phyloP scores from a whole-genome alignment of 2,797 vertebrate species.

The Craterocephalus amniculus region DNA sequence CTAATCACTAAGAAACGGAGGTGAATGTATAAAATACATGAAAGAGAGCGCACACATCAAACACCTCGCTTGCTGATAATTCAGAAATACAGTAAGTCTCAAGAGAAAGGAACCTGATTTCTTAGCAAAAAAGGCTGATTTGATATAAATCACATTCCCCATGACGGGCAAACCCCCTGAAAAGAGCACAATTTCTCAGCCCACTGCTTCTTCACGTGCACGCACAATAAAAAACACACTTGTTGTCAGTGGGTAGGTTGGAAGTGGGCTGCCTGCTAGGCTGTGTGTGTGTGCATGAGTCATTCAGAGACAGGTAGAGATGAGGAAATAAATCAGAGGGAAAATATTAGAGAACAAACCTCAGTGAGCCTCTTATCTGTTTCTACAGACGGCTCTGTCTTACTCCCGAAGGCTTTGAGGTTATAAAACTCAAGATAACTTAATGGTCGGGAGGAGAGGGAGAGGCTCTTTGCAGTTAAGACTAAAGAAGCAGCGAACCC shows the following conservation, averaged over 20 bases:
- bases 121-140: slow-evolving; percentile 60
- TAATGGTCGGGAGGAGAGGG: not conserved
- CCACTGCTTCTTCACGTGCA: slow-evolving; percentile 49
- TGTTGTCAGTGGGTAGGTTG: slow-evolving; percentile 32
- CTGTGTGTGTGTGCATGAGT: not conserved
- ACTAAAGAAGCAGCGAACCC: not conserved
- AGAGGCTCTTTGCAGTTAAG: not conserved
- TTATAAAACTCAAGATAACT: slow-evolving; percentile 16
- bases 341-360: slow-evolving; percentile 25
- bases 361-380: slow-evolving; percentile 9
- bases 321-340: slow-evolving; percentile 23
- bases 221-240: slow-evolving; percentile 31
- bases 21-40: slow-evolving; percentile 36
- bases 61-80: slow-evolving; percentile 61
- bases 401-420: not conserved
- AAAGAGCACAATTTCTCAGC: slow-evolving; percentile 64
- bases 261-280: not conserved
- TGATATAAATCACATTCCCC: slow-evolving; percentile 70
- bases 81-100: slow-evolving; percentile 57
- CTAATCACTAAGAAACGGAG: slow-evolving; percentile 6
- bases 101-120: slow-evolving; percentile 48
- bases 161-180: slow-evolving; percentile 50
- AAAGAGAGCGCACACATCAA: slow-evolving; percentile 31
- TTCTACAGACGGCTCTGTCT: slow-evolving; percentile 3
- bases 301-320: slow-evolving; percentile 22